Evolutionary conservation across 1,140 invertebrate species (phyloP), one percentile per base, ranked within the genome.

Genomic region (Nixonia krombeini): DNA sequence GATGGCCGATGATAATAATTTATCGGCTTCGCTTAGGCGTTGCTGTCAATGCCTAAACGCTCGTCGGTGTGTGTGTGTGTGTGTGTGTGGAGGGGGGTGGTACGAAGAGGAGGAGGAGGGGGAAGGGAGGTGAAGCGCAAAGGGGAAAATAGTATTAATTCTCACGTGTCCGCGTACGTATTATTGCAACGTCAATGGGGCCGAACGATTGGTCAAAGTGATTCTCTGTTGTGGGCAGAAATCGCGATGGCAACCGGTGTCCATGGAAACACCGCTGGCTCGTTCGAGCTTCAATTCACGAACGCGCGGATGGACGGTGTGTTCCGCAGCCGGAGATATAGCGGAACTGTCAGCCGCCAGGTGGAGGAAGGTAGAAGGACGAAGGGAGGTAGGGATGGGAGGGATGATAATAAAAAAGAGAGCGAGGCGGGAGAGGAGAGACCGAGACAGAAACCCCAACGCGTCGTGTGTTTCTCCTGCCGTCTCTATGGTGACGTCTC

Each of bases 171-270:
- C 38, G 26, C 55, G 50, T 67, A 64, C 47, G n/a, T n/a, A n/a
- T n/a, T n/a, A n/a, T n/a, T n/a, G n/a, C n/a, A n/a, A 41, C 75
- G 80, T 83, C 80, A 78, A 84, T 78, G 71, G 76, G 71, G 66
- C 75, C 75, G 81, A 84, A 82, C 75, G 76, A 82, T 82, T 80
- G 74, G 81, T 82, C 76, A 81, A 75, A 83, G 77, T 82, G 80
- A 83, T 83, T 84, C 80, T 68, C 45, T 85, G 84, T 85, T 85
- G 82, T 85, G 84, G n/a, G 51, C 69, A 35, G 23, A 72, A 65
- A 84, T 85, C 75, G 73, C 84, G 82, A 83, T 85, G 83, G 84
- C 81, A 85, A 85, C 84, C 71, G 65, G 77, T 73, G 63, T 50
- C 66, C 74, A 80, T 80, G 69, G 75, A 38, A 80, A 82, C 80